Evolutionary conservation across 2,113 vertebrate species (phyloP), one percentile per base, ranked within the genome.

Genomic region (Rhea pennata): DNA sequence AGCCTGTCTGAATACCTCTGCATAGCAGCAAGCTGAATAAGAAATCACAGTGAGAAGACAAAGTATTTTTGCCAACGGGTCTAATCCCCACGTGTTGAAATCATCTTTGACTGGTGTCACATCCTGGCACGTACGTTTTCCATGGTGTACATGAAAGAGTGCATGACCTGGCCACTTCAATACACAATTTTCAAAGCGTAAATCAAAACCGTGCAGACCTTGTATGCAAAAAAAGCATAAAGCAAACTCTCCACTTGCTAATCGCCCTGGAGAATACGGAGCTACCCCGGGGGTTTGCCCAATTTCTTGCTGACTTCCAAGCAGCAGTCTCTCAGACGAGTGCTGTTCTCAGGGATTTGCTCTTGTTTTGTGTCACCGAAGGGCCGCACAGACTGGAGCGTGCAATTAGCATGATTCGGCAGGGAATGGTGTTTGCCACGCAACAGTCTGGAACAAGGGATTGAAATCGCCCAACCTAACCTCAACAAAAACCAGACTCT

Each of bases 81-180:
- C 27, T 31, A 56, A 56, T n/a, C 29, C 69, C 29, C 46, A 13
- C 16, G 10, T 20, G 17, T 13, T 53, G 15, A 42, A 40, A 42
- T 21, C 36, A 3, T 19, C 56, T 23, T 33, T 51, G 27, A 1
- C 22, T 27, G 42, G 44, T 59, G 56, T 36, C 56, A 9, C 22
- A 1, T 1, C 10, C 53, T 13, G 10, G 36, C 64, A 26, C 17
- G 2, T 3, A 26, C 11, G 54, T 67, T 2, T 27, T 2, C 46
- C 27, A 21, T 16, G 46, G 42, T 3, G 6, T 22, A 15, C 44
- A 46, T 6, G 53, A 15, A 39, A 66, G 23, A 53, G 36, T 0
- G 22, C 2, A 2, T 1, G 69, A 10, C 15, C 22, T 2, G 6
- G 13, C 16, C 58, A 22, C 69, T 33, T 14, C 4, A 14, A 27